Conservation (phyloP, 2,888 invertebrate species). For the Zhuqinia jingwanae region DNA sequence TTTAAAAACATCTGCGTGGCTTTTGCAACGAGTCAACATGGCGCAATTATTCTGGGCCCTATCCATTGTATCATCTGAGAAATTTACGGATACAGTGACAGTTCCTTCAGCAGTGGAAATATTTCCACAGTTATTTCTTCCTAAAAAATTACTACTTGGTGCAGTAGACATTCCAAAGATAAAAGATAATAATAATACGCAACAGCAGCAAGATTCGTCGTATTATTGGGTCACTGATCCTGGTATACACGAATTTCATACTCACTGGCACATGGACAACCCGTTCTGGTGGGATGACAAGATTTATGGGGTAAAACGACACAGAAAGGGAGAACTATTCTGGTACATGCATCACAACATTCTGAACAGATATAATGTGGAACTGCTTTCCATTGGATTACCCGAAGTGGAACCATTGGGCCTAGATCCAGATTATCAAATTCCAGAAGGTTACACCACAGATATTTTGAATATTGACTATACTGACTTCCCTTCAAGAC, state of each 20-base stretch:
- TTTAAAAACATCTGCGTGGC: constrained; percentile 42
- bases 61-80: background rate
- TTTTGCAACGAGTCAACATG: constrained; percentile 6
- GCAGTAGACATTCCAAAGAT: constrained; percentile 72
- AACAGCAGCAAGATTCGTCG: too few relatives aligned
- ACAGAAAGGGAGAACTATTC: constrained; percentile 85
- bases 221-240: constrained; percentile 87
- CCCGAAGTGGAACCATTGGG: constrained; percentile 85
- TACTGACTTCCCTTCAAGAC: background rate
- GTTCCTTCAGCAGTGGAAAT: constrained; percentile 20
- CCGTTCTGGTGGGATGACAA: constrained; percentile 85
- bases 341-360: constrained; percentile 86
- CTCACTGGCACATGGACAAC: constrained; percentile 84
- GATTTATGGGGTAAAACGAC: constrained; percentile 82
- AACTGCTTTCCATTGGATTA: constrained; percentile 87
- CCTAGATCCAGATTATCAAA: constrained; percentile 80
- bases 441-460: constrained; percentile 28
- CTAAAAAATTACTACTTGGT: background rate
- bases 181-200: constrained; percentile 84
- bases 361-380: constrained; percentile 86
- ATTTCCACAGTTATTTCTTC: constrained; percentile 45
- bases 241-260: constrained; percentile 86
- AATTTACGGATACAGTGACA: background rate
- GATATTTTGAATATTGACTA: constrained; percentile 48
- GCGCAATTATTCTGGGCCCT: constrained; percentile 28